These are phyloP conservation scores for Kryptopterus vitreolus DNA, from an alignment of 2,797 vertebrate species.

Conservation along the genomic window DNA sequence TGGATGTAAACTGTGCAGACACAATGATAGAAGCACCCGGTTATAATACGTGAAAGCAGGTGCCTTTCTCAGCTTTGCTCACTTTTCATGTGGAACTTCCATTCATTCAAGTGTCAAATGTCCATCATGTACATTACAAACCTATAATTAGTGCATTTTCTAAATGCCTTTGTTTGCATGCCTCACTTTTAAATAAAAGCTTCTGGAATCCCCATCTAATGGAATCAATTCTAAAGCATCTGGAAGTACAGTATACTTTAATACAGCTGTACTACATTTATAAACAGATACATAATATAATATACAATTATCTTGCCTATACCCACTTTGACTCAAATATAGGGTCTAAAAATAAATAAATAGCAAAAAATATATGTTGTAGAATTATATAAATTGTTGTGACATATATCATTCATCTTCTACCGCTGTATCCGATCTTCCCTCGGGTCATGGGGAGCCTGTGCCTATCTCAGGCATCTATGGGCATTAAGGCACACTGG, in stretches of 20 bases:
- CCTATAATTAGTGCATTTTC: conserved; percentile 34
- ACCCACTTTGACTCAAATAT: too few species aligned
- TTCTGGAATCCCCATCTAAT: conserved; percentile 22
- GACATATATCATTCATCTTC: too few species aligned
- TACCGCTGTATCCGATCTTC: too few species aligned
- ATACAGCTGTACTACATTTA: conserved; percentile 7
- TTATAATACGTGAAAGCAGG: neutral
- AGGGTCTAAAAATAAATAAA: too few species aligned
- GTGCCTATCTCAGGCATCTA: too few species aligned
- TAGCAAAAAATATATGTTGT: too few species aligned
- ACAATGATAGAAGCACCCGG: too few species aligned
- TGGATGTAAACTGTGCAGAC: neutral
- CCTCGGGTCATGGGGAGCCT: too few species aligned
- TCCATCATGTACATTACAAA: conserved; percentile 16
- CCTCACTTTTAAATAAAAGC: conserved; percentile 42
- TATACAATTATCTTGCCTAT: too few species aligned
- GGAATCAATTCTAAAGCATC: conserved; percentile 27
- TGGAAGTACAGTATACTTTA: too few species aligned
- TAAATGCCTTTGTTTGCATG: conserved; percentile 22
- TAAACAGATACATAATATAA: neutral
- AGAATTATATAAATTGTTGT: too few species aligned
- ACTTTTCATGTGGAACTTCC: neutral
- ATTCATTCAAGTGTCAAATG: conserved; percentile 16
- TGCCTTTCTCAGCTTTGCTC: neutral
- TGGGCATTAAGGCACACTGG: too few species aligned